Evolutionary conservation across 2,888 invertebrate species (phyloP).

Genomic region (Monochamus alternatus): DNA sequence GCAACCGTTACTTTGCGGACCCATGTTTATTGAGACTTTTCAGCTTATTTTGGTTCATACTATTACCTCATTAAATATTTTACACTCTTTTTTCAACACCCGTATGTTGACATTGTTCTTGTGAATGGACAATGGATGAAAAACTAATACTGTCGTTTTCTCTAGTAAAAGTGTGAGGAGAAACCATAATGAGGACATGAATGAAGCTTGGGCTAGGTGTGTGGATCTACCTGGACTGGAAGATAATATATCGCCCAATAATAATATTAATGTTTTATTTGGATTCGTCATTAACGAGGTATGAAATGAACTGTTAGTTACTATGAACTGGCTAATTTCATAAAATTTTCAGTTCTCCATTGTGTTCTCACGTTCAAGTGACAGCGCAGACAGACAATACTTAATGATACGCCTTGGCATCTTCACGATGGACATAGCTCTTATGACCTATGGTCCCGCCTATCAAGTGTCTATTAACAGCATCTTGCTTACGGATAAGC

Average conservation of each 20-base stretch:
- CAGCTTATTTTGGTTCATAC: no score
- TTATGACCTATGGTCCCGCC: conserved; percentile 86
- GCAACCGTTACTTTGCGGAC: no score
- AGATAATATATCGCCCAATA: conserved; percentile 86
- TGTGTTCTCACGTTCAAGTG: conserved; percentile 78
- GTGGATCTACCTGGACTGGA: conserved; percentile 88
- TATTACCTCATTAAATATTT: no score
- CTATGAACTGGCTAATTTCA: not conserved
- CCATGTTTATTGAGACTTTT: no score
- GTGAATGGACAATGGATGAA: no score
- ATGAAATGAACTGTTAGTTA: conserved; percentile 27
- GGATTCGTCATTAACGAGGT: conserved; percentile 83
- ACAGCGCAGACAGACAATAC: conserved; percentile 81
- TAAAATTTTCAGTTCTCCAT: conserved; percentile 74
- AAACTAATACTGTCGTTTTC: not conserved
- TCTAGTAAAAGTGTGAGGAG: conserved; percentile 54
- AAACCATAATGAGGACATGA: conserved; percentile 60
- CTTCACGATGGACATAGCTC: conserved; percentile 81
- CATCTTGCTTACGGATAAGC: conserved; percentile 81
- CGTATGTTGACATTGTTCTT: not conserved
- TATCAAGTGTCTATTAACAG: conserved; percentile 81
- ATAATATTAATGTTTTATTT: conserved; percentile 80
- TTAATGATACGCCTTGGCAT: conserved; percentile 81
- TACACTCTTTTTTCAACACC: no score
- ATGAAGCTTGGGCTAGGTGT: conserved; percentile 82